Conservation (phyloP, 2,888 invertebrate genomes). For the Aleiodes testaceus region DNA sequence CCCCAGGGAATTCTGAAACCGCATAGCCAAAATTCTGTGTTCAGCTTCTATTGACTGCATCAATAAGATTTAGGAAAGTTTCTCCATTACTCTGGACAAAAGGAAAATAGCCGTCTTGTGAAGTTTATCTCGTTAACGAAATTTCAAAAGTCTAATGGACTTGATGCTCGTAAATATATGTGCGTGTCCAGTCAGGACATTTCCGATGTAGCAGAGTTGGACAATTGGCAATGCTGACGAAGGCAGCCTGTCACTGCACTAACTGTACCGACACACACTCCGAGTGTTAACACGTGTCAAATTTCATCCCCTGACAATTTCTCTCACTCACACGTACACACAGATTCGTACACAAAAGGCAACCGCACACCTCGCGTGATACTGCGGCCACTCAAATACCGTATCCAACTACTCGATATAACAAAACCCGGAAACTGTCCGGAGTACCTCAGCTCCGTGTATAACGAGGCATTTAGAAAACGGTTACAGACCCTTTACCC, state of each 20-base stretch:
- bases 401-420: constrained; percentile 30
- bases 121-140: constrained; percentile 19
- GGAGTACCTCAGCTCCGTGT: constrained; percentile 35
- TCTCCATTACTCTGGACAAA: background rate
- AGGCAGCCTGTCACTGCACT: constrained; percentile 32
- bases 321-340: constrained; percentile 29
- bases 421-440: constrained; percentile 39
- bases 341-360: background rate
- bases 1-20: background rate
- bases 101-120: background rate
- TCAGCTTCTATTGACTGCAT: constrained; percentile 13
- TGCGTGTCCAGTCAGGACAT: too few species aligned
- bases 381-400: too few species aligned
- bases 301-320: constrained; percentile 51
- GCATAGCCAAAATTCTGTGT: background rate
- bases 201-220: background rate
- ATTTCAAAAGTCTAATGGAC: constrained; percentile 8
- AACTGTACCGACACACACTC: constrained; percentile 41
- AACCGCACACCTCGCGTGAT: constrained; percentile 29
- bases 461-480: constrained; percentile 36
- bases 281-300: constrained; percentile 56
- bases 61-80: constrained; percentile 11
- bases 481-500: constrained; percentile 10
- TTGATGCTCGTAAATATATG: background rate
- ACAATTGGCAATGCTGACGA: constrained; percentile 55